A percentile compares a stretch with the other conserved stretches of the same genome.
Conservation (phyloP, 2,797 vertebrate genomes). For the Catamblyrhynchus diadema region DNA sequence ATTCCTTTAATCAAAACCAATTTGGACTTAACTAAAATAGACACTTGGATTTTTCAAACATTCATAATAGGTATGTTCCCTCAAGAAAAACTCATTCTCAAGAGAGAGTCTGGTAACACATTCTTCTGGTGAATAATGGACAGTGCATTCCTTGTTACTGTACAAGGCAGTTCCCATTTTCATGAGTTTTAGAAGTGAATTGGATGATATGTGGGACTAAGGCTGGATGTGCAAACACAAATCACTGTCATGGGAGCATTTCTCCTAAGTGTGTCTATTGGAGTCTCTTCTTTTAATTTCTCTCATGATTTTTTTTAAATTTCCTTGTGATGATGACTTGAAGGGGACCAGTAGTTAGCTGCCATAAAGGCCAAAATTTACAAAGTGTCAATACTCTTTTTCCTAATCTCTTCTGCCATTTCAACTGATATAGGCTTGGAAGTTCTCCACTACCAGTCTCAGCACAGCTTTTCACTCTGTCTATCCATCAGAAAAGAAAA, state of each 20-base stretch:
- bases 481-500: not conserved
- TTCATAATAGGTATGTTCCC: not conserved
- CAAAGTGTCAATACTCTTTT: not conserved
- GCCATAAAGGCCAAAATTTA: not conserved
- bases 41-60: not conserved
- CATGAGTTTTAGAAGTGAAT: not conserved
- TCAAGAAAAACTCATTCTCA: not conserved
- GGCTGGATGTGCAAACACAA: not conserved
- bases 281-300: not conserved
- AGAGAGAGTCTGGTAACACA: not conserved
- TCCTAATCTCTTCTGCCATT: not conserved
- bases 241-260: not conserved
- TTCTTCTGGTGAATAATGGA: not conserved
- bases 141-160: not conserved
- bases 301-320: not conserved
- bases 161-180: not conserved
- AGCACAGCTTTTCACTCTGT: not conserved
- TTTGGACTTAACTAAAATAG: not conserved
- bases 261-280: not conserved
- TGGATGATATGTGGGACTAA: not conserved
- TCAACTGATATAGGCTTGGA: not conserved
- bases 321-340: not conserved
- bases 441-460: not conserved
- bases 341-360: not conserved
- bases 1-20: not conserved